A percentile compares a stretch with the other conserved stretches of the same genome.
phyloP scores from a whole-genome alignment of 2,113 vertebrate genomes.

The Sinosuthora webbiana region DNA sequence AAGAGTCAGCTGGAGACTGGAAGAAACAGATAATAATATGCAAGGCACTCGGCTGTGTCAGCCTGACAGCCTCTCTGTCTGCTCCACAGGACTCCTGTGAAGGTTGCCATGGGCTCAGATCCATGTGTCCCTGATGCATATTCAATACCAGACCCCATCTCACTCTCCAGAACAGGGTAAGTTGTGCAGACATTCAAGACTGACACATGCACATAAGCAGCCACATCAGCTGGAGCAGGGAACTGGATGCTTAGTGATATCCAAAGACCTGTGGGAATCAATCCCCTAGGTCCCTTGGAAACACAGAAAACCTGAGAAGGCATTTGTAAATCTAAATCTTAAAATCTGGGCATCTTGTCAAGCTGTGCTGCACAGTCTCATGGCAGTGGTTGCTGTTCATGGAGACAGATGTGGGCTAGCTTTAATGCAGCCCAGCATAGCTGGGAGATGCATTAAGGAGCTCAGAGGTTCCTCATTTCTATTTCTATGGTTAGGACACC shows the following conservation, averaged over 20 bases:
- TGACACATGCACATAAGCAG: neutral
- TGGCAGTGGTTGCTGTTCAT: neutral
- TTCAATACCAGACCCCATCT: constrained; percentile 54
- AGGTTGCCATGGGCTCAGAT: constrained; percentile 65
- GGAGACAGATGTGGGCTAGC: neutral
- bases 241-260: neutral
- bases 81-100: constrained; percentile 56
- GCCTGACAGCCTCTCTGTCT: constrained; percentile 62
- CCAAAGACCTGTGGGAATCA: neutral
- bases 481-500: neutral
- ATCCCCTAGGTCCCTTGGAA: neutral
- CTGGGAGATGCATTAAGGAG: neutral
- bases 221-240: neutral
- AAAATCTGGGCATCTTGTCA: neutral
- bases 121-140: constrained; percentile 64
- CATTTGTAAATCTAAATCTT: constrained; percentile 17
- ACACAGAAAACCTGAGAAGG: neutral
- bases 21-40: constrained; percentile 44
- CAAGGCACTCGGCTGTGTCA: constrained; percentile 55
- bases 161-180: constrained; percentile 1
- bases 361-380: neutral
- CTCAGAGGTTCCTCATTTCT: neutral
- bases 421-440: neutral
- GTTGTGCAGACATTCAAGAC: constrained; percentile 5
- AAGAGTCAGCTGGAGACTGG: constrained; percentile 34